Evolutionary conservation across 2,113 vertebrate genomes (phyloP).

Genomic region (Strix aluco): DNA sequence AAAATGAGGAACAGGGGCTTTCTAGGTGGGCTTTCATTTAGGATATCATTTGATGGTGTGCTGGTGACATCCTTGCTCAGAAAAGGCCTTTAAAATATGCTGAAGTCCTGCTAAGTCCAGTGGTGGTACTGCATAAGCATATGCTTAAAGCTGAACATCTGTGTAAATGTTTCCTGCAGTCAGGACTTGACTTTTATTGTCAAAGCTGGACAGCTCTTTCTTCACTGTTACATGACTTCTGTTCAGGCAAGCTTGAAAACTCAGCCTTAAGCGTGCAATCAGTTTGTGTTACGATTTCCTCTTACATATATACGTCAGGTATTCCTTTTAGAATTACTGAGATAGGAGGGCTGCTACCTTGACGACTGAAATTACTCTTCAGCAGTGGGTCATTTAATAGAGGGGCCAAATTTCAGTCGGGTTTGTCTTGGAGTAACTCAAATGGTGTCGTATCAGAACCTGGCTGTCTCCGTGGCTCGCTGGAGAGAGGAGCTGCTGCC

Average conservation of each 20-base stretch:
- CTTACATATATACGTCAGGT: background rate
- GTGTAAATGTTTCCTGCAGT: background rate
- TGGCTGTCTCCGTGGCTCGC: accelerated
- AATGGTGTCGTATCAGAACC: background rate
- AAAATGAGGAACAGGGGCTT: background rate
- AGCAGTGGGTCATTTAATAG: background rate
- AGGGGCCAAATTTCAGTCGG: background rate
- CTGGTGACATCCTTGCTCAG: background rate
- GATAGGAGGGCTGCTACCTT: background rate
- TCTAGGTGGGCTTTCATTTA: background rate
- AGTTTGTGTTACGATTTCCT: background rate
- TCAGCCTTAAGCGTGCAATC: background rate
- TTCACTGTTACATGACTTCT: background rate
- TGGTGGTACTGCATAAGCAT: background rate
- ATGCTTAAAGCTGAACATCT: background rate
- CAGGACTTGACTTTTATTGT: background rate
- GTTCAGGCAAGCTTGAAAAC: background rate
- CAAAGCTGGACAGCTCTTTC: background rate
- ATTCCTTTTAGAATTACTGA: background rate
- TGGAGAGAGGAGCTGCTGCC: background rate
- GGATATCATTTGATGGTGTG: background rate
- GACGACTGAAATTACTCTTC: background rate
- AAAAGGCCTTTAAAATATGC: background rate
- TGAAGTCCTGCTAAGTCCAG: background rate
- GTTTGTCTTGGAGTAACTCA: background rate